Evolutionary conservation across 1,140 invertebrate genomes (phyloP).

Genomic region (Pissodes strobi): DNA sequence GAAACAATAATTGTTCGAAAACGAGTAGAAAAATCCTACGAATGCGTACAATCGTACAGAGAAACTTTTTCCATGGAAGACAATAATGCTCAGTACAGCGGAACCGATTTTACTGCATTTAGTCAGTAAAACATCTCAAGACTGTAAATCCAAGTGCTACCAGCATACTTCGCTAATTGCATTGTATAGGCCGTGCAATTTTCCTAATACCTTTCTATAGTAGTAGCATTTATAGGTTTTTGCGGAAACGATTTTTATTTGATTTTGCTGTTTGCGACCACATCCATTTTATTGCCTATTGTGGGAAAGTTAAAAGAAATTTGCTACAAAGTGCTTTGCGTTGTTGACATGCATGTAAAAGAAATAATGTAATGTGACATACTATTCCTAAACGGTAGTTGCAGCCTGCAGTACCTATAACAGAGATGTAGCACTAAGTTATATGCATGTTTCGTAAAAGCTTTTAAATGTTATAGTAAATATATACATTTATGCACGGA

Average conservation of each 20-base stretch:
- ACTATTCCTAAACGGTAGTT: too few species aligned
- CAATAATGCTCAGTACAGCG: conserved; percentile 11
- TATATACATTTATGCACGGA: too few species aligned
- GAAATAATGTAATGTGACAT: too few species aligned
- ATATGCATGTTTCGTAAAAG: too few species aligned
- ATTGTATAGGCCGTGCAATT: conserved; percentile 10
- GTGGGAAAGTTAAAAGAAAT: conserved; percentile 25
- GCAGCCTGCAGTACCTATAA: too few species aligned
- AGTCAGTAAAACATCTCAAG: conserved; percentile 15
- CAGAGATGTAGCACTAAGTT: too few species aligned
- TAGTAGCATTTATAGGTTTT: conserved; percentile 17
- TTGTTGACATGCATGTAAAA: too few species aligned
- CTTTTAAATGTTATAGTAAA: too few species aligned
- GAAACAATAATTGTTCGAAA: conserved; percentile 6
- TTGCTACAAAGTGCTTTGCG: too few species aligned
- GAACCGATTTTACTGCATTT: conserved; percentile 17
- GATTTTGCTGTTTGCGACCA: conserved; percentile 9
- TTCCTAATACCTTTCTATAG: conserved; percentile 24
- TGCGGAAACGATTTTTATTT: conserved; percentile 17
- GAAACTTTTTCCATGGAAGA: conserved; percentile 10
- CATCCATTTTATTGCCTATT: conserved; percentile 7
- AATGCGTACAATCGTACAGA: too few species aligned
- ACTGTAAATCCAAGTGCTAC: conserved; percentile 22
- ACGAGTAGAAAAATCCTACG: neutral
- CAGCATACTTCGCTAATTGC: conserved; percentile 19